These are phyloP conservation scores for Anseranas semipalmata DNA, from an alignment of 2,113 vertebrate species.

Conservation along the genomic window DNA sequence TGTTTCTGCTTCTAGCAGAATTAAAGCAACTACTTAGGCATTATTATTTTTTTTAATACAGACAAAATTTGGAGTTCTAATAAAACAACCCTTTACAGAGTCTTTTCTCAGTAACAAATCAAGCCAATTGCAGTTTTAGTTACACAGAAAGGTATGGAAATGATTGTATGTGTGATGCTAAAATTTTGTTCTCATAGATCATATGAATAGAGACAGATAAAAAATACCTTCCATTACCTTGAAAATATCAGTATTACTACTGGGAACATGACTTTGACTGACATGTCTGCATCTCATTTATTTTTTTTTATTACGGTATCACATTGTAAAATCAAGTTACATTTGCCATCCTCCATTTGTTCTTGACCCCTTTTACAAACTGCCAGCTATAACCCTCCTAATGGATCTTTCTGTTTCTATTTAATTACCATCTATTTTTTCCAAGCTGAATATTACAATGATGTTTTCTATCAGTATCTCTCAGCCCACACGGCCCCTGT, in stretches of 20 bases:
- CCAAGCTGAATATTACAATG: neutral
- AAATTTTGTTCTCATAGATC: neutral
- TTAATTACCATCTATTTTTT: neutral
- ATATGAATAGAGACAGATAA: neutral
- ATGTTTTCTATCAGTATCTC: neutral
- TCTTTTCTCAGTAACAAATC: neutral
- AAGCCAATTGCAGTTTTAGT: neutral
- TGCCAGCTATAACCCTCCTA: neutral
- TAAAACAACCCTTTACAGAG: neutral
- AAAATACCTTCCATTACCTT: neutral
- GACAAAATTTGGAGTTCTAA: neutral
- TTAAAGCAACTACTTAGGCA: neutral
- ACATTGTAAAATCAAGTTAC: neutral
- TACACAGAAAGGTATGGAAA: neutral
- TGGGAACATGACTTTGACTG: neutral
- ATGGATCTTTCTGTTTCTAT: neutral
- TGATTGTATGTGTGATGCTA: neutral
- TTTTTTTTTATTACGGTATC: neutral
- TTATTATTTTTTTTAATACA: neutral
- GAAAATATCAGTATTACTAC: neutral
- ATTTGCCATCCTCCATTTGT: neutral
- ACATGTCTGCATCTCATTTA: neutral
- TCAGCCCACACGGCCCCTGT: neutral
- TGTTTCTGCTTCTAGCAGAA: neutral
- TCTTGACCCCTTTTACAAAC: neutral